Evolutionary conservation across 2,113 vertebrate species (phyloP).

Genomic region (Varanus salvator): DNA sequence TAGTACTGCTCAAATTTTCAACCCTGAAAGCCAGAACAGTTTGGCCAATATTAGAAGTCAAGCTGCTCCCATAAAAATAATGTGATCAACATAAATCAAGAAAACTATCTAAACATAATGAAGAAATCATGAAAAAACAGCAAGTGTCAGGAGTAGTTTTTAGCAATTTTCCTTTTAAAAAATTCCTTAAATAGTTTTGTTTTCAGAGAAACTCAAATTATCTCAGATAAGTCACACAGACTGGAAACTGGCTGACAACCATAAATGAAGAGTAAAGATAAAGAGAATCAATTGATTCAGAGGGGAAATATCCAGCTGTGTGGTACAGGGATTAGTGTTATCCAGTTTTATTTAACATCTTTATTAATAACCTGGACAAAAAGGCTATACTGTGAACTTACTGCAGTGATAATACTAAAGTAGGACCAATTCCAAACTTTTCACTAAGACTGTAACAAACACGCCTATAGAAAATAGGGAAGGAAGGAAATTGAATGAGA

Average conservation of each 20-base stretch:
- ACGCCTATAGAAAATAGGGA: not conserved
- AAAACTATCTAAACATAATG: not conserved
- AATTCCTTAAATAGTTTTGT: conserved; percentile 5
- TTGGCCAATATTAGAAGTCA: not conserved
- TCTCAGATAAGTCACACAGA: conserved; percentile 5
- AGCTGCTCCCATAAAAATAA: not conserved
- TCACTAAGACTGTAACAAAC: conserved; percentile 1
- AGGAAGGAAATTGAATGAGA: conserved; percentile 7
- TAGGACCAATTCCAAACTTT: conserved; percentile 13
- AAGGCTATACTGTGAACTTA: conserved; percentile 30
- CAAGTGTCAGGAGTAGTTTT: not conserved
- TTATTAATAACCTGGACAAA: conserved; percentile 62
- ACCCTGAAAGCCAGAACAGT: conserved; percentile 1
- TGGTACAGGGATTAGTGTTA: conserved; percentile 65
- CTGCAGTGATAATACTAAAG: conserved; percentile 21
- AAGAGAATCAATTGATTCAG: conserved; percentile 52
- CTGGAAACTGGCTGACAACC: conserved; percentile 43
- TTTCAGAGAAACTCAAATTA: not conserved
- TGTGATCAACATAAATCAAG: not conserved
- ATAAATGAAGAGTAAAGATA: conserved; percentile 52
- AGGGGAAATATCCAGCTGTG: conserved; percentile 67
- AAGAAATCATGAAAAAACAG: not conserved
- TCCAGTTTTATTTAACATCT: conserved; percentile 71
- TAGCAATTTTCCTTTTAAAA: not conserved
- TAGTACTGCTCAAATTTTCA: not conserved